A percentile compares a stretch with the other conserved stretches of the same genome.
These are phyloP conservation scores for Gadopsis bispinosus DNA, from an alignment of 2,797 vertebrate genomes.

Conservation along the genomic window DNA sequence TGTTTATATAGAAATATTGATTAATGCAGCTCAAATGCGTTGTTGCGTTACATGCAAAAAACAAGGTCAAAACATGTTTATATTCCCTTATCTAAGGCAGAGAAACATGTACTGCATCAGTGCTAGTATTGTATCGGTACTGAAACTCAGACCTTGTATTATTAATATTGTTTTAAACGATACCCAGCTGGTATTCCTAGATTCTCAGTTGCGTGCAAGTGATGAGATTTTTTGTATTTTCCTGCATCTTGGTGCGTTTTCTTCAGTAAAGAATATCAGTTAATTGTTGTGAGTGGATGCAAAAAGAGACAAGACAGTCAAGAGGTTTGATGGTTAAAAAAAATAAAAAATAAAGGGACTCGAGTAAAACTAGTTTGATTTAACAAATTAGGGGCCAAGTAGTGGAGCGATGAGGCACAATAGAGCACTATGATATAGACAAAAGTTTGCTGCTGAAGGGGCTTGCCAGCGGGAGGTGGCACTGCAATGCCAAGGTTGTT, in stretches of 20 bases:
- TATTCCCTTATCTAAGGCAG: neutral
- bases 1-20: neutral
- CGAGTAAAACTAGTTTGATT: neutral
- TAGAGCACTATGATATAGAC: neutral
- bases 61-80: too few relatives aligned
- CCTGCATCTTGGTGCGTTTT: neutral
- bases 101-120: neutral
- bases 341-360: neutral
- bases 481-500: neutral
- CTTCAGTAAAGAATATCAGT: neutral
- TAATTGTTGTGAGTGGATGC: too few relatives aligned
- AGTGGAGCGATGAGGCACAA: neutral
- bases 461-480: slow-evolving; percentile 8
- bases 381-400: neutral
- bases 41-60: neutral
- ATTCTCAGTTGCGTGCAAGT: neutral
- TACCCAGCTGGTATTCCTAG: neutral
- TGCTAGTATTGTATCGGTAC: neutral
- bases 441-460: neutral
- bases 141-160: neutral
- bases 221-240: neutral
- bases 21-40: neutral
- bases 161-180: neutral
- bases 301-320: neutral
- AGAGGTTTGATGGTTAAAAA: neutral